A percentile compares a stretch with the other conserved stretches of the same genome.
These are phyloP conservation scores for Thripadectes ignobilis DNA, from an alignment of 2,797 vertebrate species.

Conservation along the genomic window DNA sequence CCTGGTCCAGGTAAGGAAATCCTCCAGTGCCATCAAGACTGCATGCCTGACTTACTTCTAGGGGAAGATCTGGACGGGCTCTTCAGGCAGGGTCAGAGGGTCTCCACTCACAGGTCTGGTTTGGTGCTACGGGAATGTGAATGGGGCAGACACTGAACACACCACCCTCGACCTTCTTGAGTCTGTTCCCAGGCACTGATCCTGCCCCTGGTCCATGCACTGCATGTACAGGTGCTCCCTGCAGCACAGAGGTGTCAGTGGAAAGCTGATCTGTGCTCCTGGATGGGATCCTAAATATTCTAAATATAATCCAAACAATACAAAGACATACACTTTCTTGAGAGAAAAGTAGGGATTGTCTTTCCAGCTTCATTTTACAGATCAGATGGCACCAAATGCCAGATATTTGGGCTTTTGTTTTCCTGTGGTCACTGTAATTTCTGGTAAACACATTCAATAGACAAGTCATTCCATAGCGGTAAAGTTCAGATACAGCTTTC, in stretches of 20 bases:
- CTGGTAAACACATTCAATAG: background rate
- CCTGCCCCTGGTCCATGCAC: background rate
- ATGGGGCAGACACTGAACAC: background rate
- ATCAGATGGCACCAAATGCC: background rate
- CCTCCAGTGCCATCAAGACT: background rate
- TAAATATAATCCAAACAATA: background rate
- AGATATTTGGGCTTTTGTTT: background rate
- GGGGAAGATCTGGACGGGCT: background rate
- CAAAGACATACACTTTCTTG: background rate
- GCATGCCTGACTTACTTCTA: accelerated
- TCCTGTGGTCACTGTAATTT: background rate
- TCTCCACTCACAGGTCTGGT: background rate
- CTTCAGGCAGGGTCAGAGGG: background rate
- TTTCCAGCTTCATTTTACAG: background rate
- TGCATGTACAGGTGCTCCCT: background rate
- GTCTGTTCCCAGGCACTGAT: background rate
- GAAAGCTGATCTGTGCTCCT: background rate
- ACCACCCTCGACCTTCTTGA: accelerated
- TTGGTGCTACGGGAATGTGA: background rate
- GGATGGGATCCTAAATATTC: background rate
- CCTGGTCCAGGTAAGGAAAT: background rate
- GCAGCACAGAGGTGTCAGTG: background rate
- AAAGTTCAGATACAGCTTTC: background rate
- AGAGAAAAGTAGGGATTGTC: accelerated
- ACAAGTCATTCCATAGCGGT: background rate